Base-by-base conservation (phyloP, 2,888 invertebrate genomes). In the Digitonthophagus gazella region DNA sequence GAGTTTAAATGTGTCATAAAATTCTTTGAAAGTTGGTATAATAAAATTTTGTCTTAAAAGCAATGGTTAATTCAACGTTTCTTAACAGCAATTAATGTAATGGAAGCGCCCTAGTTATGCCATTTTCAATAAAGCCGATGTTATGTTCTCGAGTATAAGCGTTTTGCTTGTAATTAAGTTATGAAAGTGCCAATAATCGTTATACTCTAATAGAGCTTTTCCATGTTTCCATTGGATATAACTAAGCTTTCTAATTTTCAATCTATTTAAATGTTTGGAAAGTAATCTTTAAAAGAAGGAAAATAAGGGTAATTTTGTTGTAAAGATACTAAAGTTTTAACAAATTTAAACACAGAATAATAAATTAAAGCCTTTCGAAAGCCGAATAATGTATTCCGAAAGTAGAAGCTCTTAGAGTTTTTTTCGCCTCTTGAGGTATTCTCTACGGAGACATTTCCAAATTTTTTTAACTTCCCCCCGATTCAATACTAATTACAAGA, bases 381-480 rank as follows among this genome's bases (percentile, higher is more conserved):
- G 57, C 61, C n/a, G 61, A n/a, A 20, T 61, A 61, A 61, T 61
- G 61, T 61, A 61, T 61, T 61, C 61, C 19, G 20, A 61, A 61
- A 61, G 61, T 61, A 61, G 20, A 61, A 61, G 61, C 61, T 61
- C 19, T 20, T 61, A n/a, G 61, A 20, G 16, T 19, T 20, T 20
- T 11, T 19, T 14, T 20, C 16, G 18, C 14, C 61, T 20, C 18
- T 2, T 5, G 18, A 18, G 61, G 61, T 19, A 61, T 61, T 61
- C 61, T 61, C 20, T 61, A 18, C 18, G n/a, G 19, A 19, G 61
- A 61, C 61, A 18, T 20, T 61, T 61, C 20, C 16, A 15, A 18
- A 61, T 61, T 61, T 61, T 61, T 61, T 61, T 19, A 16, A 61
- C 15, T 15, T 61, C 18, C 61, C 11, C 18, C 61, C 61, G 18